Percentiles rank a stretch among this genome's conserved stretches.
These are phyloP conservation scores for Vanessa cardui DNA, from an alignment of 2,888 invertebrate genomes.

Conservation along the genomic window DNA sequence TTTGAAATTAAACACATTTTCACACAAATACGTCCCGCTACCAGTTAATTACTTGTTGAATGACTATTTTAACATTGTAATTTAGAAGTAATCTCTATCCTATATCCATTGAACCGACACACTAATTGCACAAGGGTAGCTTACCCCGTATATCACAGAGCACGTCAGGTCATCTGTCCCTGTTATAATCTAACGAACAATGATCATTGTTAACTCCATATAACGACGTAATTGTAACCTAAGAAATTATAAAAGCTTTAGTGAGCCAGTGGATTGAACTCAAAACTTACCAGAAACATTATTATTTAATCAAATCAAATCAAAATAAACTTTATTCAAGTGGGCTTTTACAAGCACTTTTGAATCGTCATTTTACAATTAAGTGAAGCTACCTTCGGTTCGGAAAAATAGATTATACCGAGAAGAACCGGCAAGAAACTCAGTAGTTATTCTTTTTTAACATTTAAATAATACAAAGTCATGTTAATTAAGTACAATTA, in stretches of 20 bases:
- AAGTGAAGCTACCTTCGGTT: too few relatives aligned
- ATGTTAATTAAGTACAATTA: too few relatives aligned
- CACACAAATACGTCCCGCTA: neutral
- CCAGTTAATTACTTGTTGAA: neutral
- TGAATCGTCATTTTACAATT: too few relatives aligned
- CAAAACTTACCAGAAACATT: too few relatives aligned
- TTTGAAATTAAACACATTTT: neutral
- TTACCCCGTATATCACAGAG: neutral
- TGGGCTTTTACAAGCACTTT: too few relatives aligned
- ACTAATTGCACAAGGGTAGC: neutral
- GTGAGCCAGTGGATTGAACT: too few relatives aligned
- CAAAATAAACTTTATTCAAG: too few relatives aligned
- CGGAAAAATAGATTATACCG: too few relatives aligned
- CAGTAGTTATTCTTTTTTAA: too few relatives aligned
- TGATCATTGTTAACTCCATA: neutral
- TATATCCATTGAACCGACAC: slow-evolving; percentile 4
- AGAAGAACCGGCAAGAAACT: too few relatives aligned
- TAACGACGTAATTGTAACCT: neutral
- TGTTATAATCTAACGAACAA: neutral
- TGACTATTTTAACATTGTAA: slow-evolving; percentile 4
- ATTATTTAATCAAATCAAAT: too few relatives aligned
- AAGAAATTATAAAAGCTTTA: neutral
- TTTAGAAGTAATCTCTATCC: neutral
- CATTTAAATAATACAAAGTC: too few relatives aligned
- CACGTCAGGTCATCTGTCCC: neutral